Evolutionary conservation across 2,797 vertebrate genomes (phyloP), one percentile per base, ranked within the genome.

Genomic region (Falco biarmicus): DNA sequence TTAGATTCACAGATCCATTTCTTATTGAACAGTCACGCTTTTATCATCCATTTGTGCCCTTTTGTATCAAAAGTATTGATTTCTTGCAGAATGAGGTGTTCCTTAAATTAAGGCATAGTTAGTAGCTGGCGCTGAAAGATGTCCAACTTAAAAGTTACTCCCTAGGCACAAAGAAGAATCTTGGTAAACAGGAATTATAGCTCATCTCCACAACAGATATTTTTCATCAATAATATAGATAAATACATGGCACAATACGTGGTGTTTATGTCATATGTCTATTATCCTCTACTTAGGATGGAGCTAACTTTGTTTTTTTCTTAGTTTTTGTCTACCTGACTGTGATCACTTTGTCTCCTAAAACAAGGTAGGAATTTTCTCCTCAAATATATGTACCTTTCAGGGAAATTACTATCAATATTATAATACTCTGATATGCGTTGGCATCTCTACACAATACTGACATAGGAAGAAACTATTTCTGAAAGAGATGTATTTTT

Each of bases 1-100:
- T 83, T 78, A 93, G 56, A 80, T 11, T 91, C 66, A 83, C 41
- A 82, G 88, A 96, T 78, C 51, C 16, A 64, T 86, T 94, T 94
- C n/a, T 95, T 95, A 92, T 53, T 94, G 92, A 89, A 95, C 11
- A 73, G 20, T 92, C 45, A 69, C 50, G 47, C 89, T 48, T 68
- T 75, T 94, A 84, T 88, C 31, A 88, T 91, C 76, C 88, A 34
- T 87, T 66, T 87, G 28, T 73, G 65, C 11, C 5, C 50, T 93
- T 81, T 81, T 61, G 69, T 50, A 88, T 77, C 56, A 95, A 56
- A 65, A 88, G 21, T 75, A 66, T 60, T 82, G 5, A 65, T 65
- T 93, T 43, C 11, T 69, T 73, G 18, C 15, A 84, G 45, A 34
- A 37, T 24, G 25, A 47, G 10, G 43, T 18, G 69, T 71, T 90